Evolutionary conservation across 2,113 vertebrate species (phyloP).

Genomic region (Procapra przewalskii): DNA sequence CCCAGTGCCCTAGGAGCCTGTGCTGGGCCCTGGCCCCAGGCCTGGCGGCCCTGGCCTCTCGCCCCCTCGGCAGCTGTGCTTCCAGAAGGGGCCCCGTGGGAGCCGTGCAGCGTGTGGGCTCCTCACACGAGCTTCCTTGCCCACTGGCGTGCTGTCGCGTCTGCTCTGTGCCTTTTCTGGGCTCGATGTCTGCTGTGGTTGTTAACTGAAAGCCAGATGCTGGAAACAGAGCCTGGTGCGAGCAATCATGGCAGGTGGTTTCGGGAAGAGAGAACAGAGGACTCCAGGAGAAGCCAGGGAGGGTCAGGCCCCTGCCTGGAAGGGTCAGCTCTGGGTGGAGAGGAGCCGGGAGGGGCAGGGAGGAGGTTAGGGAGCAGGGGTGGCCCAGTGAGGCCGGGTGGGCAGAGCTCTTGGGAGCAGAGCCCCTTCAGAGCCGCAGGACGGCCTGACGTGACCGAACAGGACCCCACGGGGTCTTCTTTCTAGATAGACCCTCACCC

Average conservation of each 20-base stretch:
- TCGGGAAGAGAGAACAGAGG: background rate
- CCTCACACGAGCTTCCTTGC: background rate
- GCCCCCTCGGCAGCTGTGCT: background rate
- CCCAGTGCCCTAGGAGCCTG: background rate
- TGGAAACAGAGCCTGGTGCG: background rate
- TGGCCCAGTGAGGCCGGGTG: background rate
- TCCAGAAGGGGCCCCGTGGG: background rate
- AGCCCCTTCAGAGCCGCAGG: background rate
- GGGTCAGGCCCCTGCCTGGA: background rate
- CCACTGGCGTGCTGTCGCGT: rapidly evolving
- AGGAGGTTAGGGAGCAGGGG: rapidly evolving
- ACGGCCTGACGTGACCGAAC: background rate
- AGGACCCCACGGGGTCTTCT: background rate
- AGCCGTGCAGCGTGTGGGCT: background rate
- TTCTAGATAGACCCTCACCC: background rate
- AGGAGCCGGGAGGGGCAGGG: background rate
- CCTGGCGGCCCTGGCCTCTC: background rate
- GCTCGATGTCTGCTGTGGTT: background rate
- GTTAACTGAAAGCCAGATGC: background rate
- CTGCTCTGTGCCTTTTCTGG: background rate
- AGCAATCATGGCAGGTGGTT: background rate
- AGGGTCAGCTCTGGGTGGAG: background rate
- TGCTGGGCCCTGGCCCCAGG: background rate
- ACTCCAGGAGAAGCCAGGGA: background rate
- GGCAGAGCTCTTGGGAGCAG: background rate